These are phyloP conservation scores for Limnodromus scolopaceus DNA, from an alignment of 2,797 vertebrate species.

Conservation along the genomic window DNA sequence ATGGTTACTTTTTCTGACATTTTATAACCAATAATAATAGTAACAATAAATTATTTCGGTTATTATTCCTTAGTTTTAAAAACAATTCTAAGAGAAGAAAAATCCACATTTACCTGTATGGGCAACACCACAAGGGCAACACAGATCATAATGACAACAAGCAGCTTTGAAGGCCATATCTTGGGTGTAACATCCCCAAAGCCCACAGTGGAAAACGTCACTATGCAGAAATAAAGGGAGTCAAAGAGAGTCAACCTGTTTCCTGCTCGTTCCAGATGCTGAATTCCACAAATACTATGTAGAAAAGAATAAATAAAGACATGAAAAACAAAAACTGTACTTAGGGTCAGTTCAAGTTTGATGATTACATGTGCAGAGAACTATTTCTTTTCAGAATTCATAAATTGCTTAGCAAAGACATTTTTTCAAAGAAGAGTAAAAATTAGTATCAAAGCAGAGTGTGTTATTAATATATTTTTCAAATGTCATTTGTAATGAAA, in stretches of 20 bases:
- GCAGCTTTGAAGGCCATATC: constrained; percentile 86
- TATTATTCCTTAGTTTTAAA: background rate
- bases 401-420: background rate
- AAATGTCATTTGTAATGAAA: background rate
- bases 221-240: constrained; percentile 88
- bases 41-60: background rate
- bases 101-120: constrained; percentile 80
- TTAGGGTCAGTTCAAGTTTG: background rate
- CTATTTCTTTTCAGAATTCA: constrained; percentile 7
- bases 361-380: background rate
- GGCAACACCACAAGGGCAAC: constrained; percentile 86
- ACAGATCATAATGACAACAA: constrained; percentile 88
- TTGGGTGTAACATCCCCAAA: constrained; percentile 87
- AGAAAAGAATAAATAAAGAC: constrained; percentile 65
- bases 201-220: constrained; percentile 87
- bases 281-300: constrained; percentile 86
- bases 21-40: background rate
- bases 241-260: constrained; percentile 85
- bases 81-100: background rate
- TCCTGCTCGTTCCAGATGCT: constrained; percentile 86
- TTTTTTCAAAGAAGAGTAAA: background rate
- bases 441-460: background rate
- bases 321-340: constrained; percentile 34
- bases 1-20: background rate
- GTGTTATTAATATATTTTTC: background rate